A percentile compares a stretch with the other conserved stretches of the same genome.
Conservation (phyloP, 2,888 invertebrate species). For the Melanargia galathea region DNA sequence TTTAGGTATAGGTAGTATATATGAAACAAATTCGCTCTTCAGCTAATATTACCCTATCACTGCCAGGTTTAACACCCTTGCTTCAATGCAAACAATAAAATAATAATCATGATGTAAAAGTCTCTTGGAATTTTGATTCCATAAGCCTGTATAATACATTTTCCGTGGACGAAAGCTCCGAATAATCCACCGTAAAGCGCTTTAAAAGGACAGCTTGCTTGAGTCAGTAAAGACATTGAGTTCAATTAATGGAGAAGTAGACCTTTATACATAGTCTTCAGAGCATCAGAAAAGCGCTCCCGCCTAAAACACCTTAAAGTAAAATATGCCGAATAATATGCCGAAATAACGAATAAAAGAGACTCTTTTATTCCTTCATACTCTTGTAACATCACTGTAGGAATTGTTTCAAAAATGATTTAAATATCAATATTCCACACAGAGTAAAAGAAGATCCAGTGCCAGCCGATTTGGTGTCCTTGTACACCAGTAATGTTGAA, state of each 20-base stretch:
- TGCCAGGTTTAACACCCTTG: constrained; percentile 6
- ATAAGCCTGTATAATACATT: constrained; percentile 30
- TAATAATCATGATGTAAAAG: constrained; percentile 15
- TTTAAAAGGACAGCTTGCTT: constrained; percentile 29
- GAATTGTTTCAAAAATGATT: too few relatives aligned
- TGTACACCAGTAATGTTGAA: neutral
- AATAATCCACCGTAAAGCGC: constrained; percentile 32
- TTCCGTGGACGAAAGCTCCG: constrained; percentile 28
- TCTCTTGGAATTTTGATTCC: constrained; percentile 20
- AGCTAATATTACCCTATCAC: neutral
- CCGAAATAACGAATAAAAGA: too few relatives aligned
- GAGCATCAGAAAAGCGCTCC: neutral
- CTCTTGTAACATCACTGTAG: too few relatives aligned
- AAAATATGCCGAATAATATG: too few relatives aligned
- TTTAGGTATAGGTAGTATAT: too few relatives aligned
- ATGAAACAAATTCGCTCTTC: too few relatives aligned
- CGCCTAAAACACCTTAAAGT: neutral
- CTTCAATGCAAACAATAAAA: constrained; percentile 16
- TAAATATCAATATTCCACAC: too few relatives aligned
- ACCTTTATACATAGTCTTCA: neutral
- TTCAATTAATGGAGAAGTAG: neutral
- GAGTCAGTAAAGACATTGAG: constrained; percentile 24
- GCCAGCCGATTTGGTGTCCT: too few relatives aligned
- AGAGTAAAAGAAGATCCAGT: neutral
- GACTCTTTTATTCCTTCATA: too few relatives aligned